A percentile compares a stretch with the other conserved stretches of the same genome.
These are phyloP conservation scores for Pteropus rufus DNA, from an alignment of 2,797 vertebrate genomes.

Conservation along the genomic window DNA sequence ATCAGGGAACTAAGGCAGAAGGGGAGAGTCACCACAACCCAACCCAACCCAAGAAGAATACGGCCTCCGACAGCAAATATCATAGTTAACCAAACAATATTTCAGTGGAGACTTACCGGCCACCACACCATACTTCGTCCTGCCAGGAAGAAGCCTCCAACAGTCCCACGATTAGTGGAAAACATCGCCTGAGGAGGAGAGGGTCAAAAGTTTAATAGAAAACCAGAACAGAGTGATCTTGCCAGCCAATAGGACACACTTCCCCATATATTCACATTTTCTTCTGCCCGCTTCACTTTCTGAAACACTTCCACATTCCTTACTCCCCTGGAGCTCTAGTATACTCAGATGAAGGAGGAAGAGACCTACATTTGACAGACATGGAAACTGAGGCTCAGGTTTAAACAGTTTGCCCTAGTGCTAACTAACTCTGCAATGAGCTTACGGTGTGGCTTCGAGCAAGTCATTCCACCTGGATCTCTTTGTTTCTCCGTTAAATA, in stretches of 20 bases:
- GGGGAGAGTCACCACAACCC: neutral
- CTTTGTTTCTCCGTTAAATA: neutral
- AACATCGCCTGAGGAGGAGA: conserved; percentile 90
- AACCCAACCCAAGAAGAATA: neutral
- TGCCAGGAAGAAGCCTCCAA: conserved; percentile 97
- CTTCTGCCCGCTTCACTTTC: neutral
- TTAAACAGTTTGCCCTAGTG: neutral
- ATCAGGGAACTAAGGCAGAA: neutral
- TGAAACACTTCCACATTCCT: neutral
- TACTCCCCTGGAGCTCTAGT: neutral
- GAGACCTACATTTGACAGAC: neutral
- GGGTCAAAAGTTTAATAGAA: neutral
- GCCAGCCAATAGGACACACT: neutral
- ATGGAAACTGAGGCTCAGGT: neutral
- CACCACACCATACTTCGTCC: conserved; percentile 99
- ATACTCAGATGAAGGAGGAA: neutral
- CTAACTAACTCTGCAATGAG: neutral
- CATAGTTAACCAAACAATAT: neutral
- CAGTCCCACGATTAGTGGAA: conserved; percentile 92
- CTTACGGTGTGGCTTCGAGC: neutral
- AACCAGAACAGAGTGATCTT: neutral
- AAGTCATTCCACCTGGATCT: neutral
- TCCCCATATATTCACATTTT: neutral
- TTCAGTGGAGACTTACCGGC: conserved; percentile 89
- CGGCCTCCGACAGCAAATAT: neutral